A percentile compares a stretch with the other conserved stretches of the same genome.
Evolutionary conservation across 2,113 vertebrate species (phyloP).

Genomic region (Alexandromys fortis): DNA sequence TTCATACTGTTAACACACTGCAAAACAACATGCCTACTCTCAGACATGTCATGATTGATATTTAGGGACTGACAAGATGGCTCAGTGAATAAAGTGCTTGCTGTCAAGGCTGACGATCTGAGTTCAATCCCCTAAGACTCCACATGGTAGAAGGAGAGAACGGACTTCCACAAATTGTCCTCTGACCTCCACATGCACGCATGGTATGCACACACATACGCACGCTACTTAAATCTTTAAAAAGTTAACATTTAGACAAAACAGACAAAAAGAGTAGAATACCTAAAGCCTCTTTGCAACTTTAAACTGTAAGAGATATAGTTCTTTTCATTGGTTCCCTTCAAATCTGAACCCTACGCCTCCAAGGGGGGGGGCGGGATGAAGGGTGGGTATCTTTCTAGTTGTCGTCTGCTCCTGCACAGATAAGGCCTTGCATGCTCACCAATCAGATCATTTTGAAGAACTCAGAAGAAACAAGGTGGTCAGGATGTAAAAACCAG

Average conservation of each 20-base stretch:
- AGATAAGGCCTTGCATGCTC: too few relatives aligned
- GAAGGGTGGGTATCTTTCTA: neutral
- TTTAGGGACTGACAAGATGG: neutral
- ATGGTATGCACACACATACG: neutral
- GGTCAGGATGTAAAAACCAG: neutral
- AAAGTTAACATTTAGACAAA: neutral
- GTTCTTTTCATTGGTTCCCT: neutral
- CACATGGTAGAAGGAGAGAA: neutral
- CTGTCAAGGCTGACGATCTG: neutral
- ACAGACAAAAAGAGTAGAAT: neutral
- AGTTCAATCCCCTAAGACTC: neutral
- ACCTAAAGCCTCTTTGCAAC: neutral
- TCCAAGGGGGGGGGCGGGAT: rapidly evolving
- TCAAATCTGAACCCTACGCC: neutral
- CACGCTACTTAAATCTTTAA: neutral
- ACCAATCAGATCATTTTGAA: neutral
- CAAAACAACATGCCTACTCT: neutral
- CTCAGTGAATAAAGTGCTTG: neutral
- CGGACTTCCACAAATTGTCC: neutral
- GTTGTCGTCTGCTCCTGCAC: neutral
- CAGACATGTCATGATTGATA: neutral
- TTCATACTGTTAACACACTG: neutral
- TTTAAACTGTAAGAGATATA: neutral
- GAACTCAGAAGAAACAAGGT: neutral
- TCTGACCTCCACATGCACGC: neutral